These are phyloP conservation scores for Physella acuta DNA, from an alignment of 1,140 invertebrate species.

Conservation along the genomic window DNA sequence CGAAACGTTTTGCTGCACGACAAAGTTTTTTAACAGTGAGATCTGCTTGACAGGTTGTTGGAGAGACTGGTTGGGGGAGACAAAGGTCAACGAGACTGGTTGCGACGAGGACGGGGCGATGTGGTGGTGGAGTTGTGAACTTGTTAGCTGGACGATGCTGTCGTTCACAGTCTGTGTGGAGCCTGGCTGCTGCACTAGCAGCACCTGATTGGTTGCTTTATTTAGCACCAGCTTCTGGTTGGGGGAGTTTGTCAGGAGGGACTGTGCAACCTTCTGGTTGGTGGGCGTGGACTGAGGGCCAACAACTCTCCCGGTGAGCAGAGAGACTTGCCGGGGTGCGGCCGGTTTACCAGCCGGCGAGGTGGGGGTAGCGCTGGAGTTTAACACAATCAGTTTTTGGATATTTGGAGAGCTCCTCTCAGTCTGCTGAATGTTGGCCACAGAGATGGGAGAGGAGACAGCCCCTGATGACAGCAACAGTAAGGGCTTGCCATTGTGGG, in stretches of 20 bases:
- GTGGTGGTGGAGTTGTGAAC: no score
- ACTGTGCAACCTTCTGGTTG: no score
- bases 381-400: no score
- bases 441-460: no score
- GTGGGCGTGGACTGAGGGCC: neutral
- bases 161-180: neutral
- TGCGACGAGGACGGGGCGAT: neutral
- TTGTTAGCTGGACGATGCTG: neutral
- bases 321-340: constrained; percentile 5
- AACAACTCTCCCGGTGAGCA: constrained; percentile 5
- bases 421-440: no score
- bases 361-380: no score
- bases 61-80: neutral
- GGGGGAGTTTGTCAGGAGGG: no score
- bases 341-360: no score
- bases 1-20: neutral
- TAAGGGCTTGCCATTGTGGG: no score
- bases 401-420: no score
- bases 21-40: neutral
- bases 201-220: neutral
- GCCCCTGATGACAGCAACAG: no score
- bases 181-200: no score
- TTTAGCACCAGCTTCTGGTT: neutral
- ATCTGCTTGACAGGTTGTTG: neutral
- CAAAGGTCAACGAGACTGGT: neutral